A percentile compares a stretch with the other conserved stretches of the same genome.
Conservation (phyloP, 2,888 invertebrate species). For the Cataglyphis livida region DNA sequence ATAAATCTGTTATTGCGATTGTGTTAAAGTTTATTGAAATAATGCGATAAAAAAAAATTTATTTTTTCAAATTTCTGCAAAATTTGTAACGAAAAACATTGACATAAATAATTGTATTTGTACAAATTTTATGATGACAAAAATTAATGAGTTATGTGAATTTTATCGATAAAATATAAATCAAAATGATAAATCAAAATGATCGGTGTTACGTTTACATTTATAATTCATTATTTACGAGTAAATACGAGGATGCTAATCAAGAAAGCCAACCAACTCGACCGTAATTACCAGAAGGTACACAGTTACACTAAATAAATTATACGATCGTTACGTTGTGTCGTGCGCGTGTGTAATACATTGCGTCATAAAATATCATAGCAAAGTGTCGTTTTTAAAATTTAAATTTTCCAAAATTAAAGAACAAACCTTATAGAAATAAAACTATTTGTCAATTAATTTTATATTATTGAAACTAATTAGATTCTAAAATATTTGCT, state of each 20-base stretch:
- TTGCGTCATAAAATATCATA: not conserved
- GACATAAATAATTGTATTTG: not conserved
- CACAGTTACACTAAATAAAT: conserved; percentile 48
- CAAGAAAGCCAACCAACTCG: conserved; percentile 35
- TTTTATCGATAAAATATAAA: not conserved
- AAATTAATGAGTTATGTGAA: not conserved
- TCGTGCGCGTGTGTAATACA: not conserved
- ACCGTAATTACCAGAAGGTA: conserved; percentile 44
- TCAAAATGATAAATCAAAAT: not conserved
- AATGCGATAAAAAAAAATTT: not conserved
- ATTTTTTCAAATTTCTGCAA: not conserved
- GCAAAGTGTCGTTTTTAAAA: not conserved
- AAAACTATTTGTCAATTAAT: not conserved
- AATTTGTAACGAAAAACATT: not conserved
- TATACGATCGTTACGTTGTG: conserved; percentile 33
- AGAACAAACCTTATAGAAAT: not conserved
- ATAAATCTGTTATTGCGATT: not conserved
- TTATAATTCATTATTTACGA: conserved; percentile 50
- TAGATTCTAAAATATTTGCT: not conserved
- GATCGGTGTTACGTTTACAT: conserved; percentile 19
- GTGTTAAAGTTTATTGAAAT: not conserved
- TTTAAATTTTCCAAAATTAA: not conserved
- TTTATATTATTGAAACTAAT: not conserved
- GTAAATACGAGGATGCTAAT: conserved; percentile 38
- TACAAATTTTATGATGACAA: not conserved